Evolutionary conservation across 2,797 vertebrate species (phyloP).

Genomic region (Todus mexicanus): DNA sequence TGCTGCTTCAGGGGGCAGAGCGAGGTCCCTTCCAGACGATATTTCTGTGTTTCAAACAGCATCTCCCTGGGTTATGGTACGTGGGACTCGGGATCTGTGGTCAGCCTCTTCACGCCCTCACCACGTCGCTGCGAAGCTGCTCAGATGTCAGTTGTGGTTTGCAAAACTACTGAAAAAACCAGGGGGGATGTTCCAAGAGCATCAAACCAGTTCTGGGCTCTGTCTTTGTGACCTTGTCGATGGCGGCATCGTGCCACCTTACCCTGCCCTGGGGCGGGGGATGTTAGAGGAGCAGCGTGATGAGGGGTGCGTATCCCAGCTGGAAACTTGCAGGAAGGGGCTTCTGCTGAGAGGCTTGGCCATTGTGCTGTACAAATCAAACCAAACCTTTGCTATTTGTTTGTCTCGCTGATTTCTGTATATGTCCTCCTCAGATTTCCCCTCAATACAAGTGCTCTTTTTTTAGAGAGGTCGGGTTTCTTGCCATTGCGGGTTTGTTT

Average conservation of each 20-base stretch:
- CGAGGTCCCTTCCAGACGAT: neutral
- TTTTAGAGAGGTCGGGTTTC: neutral
- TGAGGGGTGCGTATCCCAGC: neutral
- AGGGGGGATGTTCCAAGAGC: neutral
- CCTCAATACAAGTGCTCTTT: neutral
- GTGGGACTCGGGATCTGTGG: rapidly evolving
- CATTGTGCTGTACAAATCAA: neutral
- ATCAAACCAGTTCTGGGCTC: neutral
- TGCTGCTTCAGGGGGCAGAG: neutral
- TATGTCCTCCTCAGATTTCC: neutral
- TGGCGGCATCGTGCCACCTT: neutral
- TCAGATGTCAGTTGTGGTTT: neutral
- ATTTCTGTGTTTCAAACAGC: neutral
- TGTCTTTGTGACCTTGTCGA: neutral
- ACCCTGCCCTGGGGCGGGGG: rapidly evolving
- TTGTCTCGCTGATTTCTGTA: neutral
- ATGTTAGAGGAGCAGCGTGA: neutral
- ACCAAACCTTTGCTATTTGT: neutral
- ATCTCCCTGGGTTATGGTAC: rapidly evolving
- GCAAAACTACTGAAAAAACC: neutral
- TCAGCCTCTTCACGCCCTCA: neutral
- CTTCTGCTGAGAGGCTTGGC: neutral
- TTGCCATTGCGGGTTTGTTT: neutral
- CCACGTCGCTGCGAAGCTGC: neutral
- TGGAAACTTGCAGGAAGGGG: neutral